phyloP scores from a whole-genome alignment of 2,113 vertebrate species.

The Pitta sordida region DNA sequence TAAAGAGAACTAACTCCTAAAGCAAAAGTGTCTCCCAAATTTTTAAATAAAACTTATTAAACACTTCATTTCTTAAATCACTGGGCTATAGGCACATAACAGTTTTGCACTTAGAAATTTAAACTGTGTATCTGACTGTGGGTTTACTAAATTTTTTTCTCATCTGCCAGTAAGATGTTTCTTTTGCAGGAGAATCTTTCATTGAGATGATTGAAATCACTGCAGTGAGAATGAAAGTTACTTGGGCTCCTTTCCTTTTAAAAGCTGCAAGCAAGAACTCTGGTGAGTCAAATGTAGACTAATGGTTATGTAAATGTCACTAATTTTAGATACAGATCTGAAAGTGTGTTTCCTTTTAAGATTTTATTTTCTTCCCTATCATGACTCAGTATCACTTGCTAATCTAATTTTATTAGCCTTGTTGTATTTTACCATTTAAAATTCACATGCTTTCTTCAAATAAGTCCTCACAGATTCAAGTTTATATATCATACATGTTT shows the following conservation, averaged over 20 bases:
- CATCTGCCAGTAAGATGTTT: slow-evolving; percentile 3
- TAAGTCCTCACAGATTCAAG: background rate
- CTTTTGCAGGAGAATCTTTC: slow-evolving; percentile 29
- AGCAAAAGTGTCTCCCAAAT: background rate
- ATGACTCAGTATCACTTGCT: slow-evolving; percentile 64
- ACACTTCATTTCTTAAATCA: background rate
- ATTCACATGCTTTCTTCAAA: background rate
- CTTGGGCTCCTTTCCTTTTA: slow-evolving; percentile 35
- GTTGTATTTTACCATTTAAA: slow-evolving; percentile 19
- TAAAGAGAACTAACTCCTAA: background rate
- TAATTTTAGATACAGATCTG: slow-evolving; percentile 67
- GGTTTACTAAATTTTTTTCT: background rate
- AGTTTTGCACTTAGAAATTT: background rate
- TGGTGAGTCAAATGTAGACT: slow-evolving; percentile 66
- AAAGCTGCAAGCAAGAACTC: slow-evolving; percentile 32
- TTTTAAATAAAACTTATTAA: background rate
- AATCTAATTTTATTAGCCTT: slow-evolving; percentile 48
- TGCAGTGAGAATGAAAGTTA: slow-evolving; percentile 46
- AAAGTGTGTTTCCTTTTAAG: slow-evolving; percentile 64
- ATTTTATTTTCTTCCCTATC: slow-evolving; percentile 56
- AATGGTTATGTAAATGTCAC: slow-evolving; percentile 69
- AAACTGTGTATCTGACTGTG: background rate
- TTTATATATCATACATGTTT: background rate
- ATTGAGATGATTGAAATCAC: slow-evolving; percentile 5
- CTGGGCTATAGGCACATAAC: background rate